Evolutionary conservation across 92 coral and sea anemone genomes (phyloP), one percentile per base, ranked within the genome.

Genomic region (Galaxea fascicularis): DNA sequence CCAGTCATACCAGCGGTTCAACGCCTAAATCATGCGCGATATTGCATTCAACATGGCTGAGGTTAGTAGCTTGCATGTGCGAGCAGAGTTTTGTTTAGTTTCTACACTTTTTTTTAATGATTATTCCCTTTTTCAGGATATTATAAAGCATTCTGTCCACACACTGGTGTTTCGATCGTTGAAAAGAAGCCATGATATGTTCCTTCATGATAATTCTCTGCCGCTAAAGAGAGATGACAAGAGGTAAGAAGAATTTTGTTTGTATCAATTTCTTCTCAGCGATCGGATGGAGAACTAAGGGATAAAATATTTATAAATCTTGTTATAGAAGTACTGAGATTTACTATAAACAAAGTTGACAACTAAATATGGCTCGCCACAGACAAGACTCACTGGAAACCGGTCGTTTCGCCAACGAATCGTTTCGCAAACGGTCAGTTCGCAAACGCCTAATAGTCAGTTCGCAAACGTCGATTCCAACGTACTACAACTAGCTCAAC

Each of bases 131-230:
- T 31, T 67, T 54, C 73, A 97, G 99, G 99, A 97, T 82, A 91
- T 97, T 62, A 94, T 97, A 21, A 97, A 97, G 93, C 99, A 94
- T 90, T 97, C 99, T 53, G 99, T 97, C 27, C 99, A 97, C 85
- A 97, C 99, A 54, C 93, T 97, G 60, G 99, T 97, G 79, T 97
- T 97, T 91, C 99, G 99, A 54, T 97, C 99, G 18, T 83, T 97
- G 41, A 97, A 97, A 88, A 89, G 99, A 86, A 97, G 98, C 39
- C 99, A 97, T 82, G 99, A 97, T 64, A 91, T 97, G 95, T 97
- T 97, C 83, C 94, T 97, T 58, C 98, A 95, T 65, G 96, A 97
- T 86, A 94, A 93, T 90, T 92, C 98, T 63, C 80, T 91, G 45
- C 97, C 99, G 2, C 68, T 97, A 44, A 87, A 79, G 52, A 88